Percentiles rank a stretch among this genome's conserved stretches.
phyloP scores from a whole-genome alignment of 2,888 invertebrate genomes.

The Luperina testacea region DNA sequence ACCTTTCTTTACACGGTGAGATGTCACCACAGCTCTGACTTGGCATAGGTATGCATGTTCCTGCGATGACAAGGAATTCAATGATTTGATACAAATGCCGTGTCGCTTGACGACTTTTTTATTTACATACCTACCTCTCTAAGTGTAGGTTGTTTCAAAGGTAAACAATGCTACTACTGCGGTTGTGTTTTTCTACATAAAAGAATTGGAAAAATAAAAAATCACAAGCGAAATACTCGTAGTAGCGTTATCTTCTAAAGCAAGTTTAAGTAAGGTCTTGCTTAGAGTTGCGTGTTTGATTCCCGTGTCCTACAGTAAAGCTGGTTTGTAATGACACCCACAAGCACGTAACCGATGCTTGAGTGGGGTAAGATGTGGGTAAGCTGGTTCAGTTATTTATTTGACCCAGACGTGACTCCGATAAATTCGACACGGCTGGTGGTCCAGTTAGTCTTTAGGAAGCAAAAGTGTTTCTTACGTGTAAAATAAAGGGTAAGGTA shows the following conservation, averaged over 20 bases:
- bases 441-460: background rate
- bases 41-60: background rate
- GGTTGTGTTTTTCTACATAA: background rate
- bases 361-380: constrained; percentile 22
- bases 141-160: background rate
- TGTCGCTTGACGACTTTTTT: background rate
- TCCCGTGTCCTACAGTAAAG: background rate
- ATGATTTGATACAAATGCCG: constrained; percentile 1
- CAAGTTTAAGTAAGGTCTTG: background rate
- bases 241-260: background rate
- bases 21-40: background rate
- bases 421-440: constrained; percentile 10
- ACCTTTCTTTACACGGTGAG: background rate
- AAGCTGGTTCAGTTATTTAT: constrained; percentile 26
- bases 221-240: background rate
- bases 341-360: constrained; percentile 30
- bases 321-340: constrained; percentile 25
- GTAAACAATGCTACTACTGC: background rate
- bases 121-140: background rate
- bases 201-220: background rate
- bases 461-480: background rate
- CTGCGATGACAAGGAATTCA: background rate
- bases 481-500: background rate
- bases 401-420: constrained; percentile 19
- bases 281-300: constrained; percentile 20